These are phyloP conservation scores for Macrotrachela quadricornifera DNA, from an alignment of 1,140 invertebrate genomes.

Conservation along the genomic window DNA sequence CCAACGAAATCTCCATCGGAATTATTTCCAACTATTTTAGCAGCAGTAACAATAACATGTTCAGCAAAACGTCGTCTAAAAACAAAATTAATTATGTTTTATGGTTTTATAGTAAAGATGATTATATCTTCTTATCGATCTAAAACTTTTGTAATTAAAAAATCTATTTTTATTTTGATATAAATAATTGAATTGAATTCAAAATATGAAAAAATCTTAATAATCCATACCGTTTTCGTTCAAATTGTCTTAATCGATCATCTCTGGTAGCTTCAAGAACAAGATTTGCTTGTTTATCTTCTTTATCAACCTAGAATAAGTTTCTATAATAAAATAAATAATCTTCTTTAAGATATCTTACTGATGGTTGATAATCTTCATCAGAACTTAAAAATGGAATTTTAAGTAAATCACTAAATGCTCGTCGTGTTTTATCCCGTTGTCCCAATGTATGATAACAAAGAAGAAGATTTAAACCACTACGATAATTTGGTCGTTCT, in stretches of 20 bases:
- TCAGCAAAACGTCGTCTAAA: conserved; percentile 49
- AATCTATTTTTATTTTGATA: too few species aligned
- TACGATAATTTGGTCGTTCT: conserved; percentile 66
- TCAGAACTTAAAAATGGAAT: conserved; percentile 61
- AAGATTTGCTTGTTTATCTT: conserved; percentile 46
- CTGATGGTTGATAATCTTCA: conserved; percentile 46
- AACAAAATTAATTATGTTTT: neutral
- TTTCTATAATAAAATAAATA: conserved; percentile 10
- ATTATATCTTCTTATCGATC: too few species aligned
- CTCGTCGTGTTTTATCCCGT: conserved; percentile 72
- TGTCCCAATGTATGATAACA: conserved; percentile 81
- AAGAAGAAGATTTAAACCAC: conserved; percentile 66
- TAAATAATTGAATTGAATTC: too few species aligned
- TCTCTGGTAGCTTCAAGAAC: conserved; percentile 54
- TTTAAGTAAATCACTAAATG: conserved; percentile 68
- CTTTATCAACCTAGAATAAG: conserved; percentile 29
- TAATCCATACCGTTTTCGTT: conserved; percentile 41
- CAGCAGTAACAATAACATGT: conserved; percentile 59
- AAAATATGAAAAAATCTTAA: too few species aligned
- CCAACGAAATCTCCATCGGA: conserved; percentile 46
- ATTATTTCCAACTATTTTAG: conserved; percentile 73
- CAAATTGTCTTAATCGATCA: conserved; percentile 53
- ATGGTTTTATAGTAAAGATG: neutral
- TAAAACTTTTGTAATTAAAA: neutral
- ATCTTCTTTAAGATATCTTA: conserved; percentile 23